Percentiles rank a stretch among this genome's conserved stretches.
Evolutionary conservation across 2,888 invertebrate species (phyloP).

Genomic region (Enchytraeus crypticus): DNA sequence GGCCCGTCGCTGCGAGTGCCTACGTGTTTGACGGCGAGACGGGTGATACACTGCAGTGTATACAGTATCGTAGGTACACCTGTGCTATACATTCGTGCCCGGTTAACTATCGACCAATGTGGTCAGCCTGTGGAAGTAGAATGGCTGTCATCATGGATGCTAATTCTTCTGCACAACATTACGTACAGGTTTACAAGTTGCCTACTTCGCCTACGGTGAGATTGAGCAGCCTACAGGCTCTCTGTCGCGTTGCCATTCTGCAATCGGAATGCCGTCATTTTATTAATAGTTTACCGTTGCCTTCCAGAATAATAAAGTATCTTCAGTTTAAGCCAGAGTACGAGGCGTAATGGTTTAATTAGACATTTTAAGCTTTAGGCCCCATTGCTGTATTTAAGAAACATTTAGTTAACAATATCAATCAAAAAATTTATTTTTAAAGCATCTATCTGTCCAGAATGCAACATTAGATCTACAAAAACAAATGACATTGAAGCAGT

Average conservation of each 20-base stretch:
- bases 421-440: too few species aligned
- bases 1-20: conserved; percentile 40
- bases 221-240: conserved; percentile 42
- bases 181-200: conserved; percentile 44
- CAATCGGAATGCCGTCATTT: conserved; percentile 37
- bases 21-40: conserved; percentile 44
- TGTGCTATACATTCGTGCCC: conserved; percentile 44
- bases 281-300: conserved; percentile 40
- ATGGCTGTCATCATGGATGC: conserved; percentile 41
- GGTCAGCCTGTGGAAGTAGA: conserved; percentile 43
- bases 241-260: conserved; percentile 41
- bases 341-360: too few species aligned
- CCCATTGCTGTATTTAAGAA: too few species aligned
- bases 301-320: conserved; percentile 40
- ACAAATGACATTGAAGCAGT: too few species aligned
- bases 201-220: conserved; percentile 38
- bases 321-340: conserved; percentile 44
- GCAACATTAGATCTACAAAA: too few species aligned
- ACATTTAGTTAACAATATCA: too few species aligned
- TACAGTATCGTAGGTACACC: conserved; percentile 44
- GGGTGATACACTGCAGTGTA: conserved; percentile 42
- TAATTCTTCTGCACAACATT: conserved; percentile 29
- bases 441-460: too few species aligned
- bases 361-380: too few species aligned
- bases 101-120: conserved; percentile 44